These are phyloP conservation scores for Papilio demoleus DNA, from an alignment of 2,888 invertebrate species.

Conservation along the genomic window DNA sequence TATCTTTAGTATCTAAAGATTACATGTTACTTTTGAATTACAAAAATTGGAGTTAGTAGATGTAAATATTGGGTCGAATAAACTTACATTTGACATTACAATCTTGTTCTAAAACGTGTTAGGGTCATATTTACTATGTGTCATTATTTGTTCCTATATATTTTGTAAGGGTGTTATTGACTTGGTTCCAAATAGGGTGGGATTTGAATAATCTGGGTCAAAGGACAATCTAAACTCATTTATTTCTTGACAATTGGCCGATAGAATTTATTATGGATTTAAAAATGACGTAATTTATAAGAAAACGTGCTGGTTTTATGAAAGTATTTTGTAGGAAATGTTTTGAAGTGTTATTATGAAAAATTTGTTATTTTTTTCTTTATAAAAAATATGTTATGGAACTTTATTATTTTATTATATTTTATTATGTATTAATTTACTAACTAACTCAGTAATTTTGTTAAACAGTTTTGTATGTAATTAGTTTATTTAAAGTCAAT, in stretches of 20 bases:
- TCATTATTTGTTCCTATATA: constrained; percentile 16
- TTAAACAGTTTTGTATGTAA: too few species aligned
- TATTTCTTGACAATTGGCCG: constrained; percentile 25
- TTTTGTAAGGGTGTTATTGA: constrained; percentile 21
- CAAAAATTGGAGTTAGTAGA: not conserved
- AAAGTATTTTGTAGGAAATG: not conserved
- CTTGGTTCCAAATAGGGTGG: constrained; percentile 6
- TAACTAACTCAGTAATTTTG: too few species aligned
- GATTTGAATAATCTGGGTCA: constrained; percentile 28
- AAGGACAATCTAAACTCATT: constrained; percentile 14
- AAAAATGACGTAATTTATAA: constrained; percentile 4
- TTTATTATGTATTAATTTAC: too few species aligned
- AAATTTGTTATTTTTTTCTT: too few species aligned
- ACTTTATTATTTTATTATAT: too few species aligned
- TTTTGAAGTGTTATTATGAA: not conserved
- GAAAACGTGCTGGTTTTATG: not conserved
- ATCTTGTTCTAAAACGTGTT: not conserved
- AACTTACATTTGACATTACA: not conserved
- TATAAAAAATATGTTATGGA: too few species aligned
- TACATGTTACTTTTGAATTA: too few species aligned
- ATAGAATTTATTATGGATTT: constrained; percentile 19
- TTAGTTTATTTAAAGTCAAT: too few species aligned
- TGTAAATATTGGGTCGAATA: not conserved
- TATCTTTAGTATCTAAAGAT: too few species aligned
- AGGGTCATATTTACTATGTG: constrained; percentile 3